Percentiles rank a stretch among this genome's conserved stretches.
Evolutionary conservation across 2,797 vertebrate species (phyloP).

Genomic region (Pipistrellus pygmaeus): DNA sequence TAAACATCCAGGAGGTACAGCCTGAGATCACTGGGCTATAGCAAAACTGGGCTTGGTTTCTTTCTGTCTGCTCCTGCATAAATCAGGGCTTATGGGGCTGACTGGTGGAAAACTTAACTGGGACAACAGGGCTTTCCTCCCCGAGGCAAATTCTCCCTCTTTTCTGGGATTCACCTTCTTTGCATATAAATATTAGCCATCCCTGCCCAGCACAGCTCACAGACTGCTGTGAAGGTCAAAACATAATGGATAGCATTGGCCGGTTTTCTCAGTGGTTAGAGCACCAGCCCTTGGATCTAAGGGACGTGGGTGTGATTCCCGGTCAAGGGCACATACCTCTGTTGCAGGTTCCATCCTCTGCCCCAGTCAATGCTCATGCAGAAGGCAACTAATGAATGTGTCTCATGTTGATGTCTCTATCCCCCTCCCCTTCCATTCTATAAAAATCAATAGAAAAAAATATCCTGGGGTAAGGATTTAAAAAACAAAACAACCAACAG

Average conservation of each 20-base stretch:
- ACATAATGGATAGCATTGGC: neutral
- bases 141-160: neutral
- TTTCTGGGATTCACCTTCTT: neutral
- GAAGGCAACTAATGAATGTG: too few species aligned
- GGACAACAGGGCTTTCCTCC: neutral
- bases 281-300: too few species aligned
- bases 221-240: neutral
- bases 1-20: neutral
- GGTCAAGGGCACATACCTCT: too few species aligned
- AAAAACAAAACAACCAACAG: too few species aligned
- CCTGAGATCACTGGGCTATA: neutral
- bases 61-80: neutral
- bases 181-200: neutral
- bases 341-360: too few species aligned
- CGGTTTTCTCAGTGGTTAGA: too few species aligned
- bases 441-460: too few species aligned
- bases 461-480: too few species aligned
- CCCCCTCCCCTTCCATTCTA: too few species aligned
- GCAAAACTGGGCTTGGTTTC: neutral
- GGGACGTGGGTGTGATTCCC: too few species aligned
- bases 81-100: neutral
- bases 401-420: too few species aligned
- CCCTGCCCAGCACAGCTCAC: neutral
- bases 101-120: neutral
- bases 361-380: too few species aligned